Base-by-base conservation (phyloP, 2,888 invertebrate species). In the Mechanitis messenoides region DNA sequence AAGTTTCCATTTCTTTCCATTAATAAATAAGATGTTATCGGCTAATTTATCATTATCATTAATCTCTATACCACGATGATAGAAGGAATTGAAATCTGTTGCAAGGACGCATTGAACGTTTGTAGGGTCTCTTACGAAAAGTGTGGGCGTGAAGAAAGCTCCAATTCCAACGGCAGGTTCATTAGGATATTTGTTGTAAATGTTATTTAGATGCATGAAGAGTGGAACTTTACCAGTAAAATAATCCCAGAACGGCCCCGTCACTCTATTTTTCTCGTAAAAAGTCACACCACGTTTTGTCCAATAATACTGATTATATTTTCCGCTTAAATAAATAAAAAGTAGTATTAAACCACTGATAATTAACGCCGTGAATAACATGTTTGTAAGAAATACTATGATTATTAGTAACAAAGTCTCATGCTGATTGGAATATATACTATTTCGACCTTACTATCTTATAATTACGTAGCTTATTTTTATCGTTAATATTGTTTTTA, bases 91-190 rank as follows among this genome's bases (percentile, higher is more conserved):
- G 31, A 74, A 77, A 53, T 75, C 72, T 3, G 69, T 56, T 9
- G 71, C 65, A 42, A 74, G 38, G 0, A 79, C 68, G 12, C 69
- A 67, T n/a, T 76, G 73, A 1, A 78, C 64, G 61, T 78, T 77
- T 0, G 58, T 62, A 3, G 68, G 69, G 62, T 79, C 74, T 57
- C 46, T 69, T 1, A 77, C 67, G 28, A 71, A 71, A 2, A 78
- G 28, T 0, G 67, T 59, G 3, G 76, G 76, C 3, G 65, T 68
- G 0, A 71, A 20, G 3, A 72, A 47, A 0, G 68, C 58, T 0
- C 81, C 84, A 0, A 83, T 38, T 0, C 76, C 84, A 0, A 84
- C 72, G 0, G 77, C 82, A 2, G 82, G 79, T 35, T 74, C 83
- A 3, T 77, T 62, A 0, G 74, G 74, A 63, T 78, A 76, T 28